A percentile compares a stretch with the other conserved stretches of the same genome.
These are phyloP conservation scores for Forbesichthys agassizii DNA, from an alignment of 2,113 vertebrate species.

Conservation along the genomic window DNA sequence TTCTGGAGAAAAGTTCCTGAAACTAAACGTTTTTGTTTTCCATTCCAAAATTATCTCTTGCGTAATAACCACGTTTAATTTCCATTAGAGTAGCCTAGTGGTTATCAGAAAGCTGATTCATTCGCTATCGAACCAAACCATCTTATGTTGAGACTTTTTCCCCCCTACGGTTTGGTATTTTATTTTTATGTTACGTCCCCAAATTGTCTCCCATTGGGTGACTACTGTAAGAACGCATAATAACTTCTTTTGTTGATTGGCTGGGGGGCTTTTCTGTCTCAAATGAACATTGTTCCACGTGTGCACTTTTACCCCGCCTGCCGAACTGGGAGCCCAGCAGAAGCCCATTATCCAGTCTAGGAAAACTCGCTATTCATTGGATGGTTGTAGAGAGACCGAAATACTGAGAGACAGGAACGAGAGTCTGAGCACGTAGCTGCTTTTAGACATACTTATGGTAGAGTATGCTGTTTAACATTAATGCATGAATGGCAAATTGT, in stretches of 20 bases:
- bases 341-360: neutral
- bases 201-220: slow-evolving; percentile 51
- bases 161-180: slow-evolving; percentile 27
- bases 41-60: neutral
- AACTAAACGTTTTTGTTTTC: slow-evolving; percentile 15
- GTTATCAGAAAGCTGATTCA: no score
- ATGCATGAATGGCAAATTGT: neutral
- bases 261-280: slow-evolving; percentile 39
- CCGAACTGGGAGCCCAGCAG: neutral
- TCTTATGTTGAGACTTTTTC: neutral
- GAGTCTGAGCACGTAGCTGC: slow-evolving; percentile 46
- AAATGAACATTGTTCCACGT: slow-evolving; percentile 67
- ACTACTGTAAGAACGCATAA: slow-evolving; percentile 19
- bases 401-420: slow-evolving; percentile 14
- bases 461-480: neutral
- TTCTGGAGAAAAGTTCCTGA: slow-evolving; percentile 29
- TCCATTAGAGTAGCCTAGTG: neutral
- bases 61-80: neutral
- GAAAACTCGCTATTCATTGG: slow-evolving; percentile 37
- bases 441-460: neutral
- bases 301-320: slow-evolving; percentile 71
- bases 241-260: slow-evolving; percentile 44
- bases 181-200: slow-evolving; percentile 7
- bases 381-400: no score
- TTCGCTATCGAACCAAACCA: no score